phyloP scores from a whole-genome alignment of 1,140 invertebrate species.

The Nasonia vitripennis region DNA sequence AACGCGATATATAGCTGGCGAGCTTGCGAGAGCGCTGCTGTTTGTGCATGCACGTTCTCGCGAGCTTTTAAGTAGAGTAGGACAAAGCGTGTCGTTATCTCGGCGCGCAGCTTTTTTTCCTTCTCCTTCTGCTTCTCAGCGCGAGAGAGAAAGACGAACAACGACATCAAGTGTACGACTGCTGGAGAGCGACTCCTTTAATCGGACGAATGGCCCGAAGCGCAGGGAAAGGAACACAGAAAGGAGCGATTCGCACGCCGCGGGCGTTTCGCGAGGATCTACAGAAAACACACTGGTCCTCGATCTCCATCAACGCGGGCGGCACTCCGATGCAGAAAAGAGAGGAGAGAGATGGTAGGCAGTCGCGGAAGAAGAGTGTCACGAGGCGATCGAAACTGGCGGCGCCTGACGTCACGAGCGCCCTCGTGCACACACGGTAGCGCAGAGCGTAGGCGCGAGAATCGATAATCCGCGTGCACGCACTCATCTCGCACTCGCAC shows the following conservation, averaged over 20 bases:
- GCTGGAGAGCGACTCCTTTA: conserved; percentile 1
- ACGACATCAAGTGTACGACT: background rate
- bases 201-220: background rate
- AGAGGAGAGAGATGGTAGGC: background rate
- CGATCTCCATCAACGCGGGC: no score
- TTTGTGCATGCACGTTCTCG: conserved; percentile 21
- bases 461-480: conserved; percentile 72
- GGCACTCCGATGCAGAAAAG: no score
- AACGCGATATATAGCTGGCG: background rate
- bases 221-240: background rate
- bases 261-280: background rate
- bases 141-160: background rate
- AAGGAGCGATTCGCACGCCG: no score
- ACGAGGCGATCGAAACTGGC: conserved; percentile 42
- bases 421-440: conserved; percentile 49
- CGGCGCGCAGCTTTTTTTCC: conserved; percentile 6
- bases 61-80: conserved; percentile 47
- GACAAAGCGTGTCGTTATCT: conserved; percentile 36
- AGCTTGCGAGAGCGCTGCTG: background rate
- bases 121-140: background rate
- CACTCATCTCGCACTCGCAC: conserved; percentile 46
- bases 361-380: background rate
- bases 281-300: no score
- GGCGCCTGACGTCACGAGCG: conserved; percentile 61
- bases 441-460: conserved; percentile 58